Percentiles rank a stretch among this genome's conserved stretches.
Conservation (phyloP, 2,113 vertebrate species). For the Phycodurus eques region DNA sequence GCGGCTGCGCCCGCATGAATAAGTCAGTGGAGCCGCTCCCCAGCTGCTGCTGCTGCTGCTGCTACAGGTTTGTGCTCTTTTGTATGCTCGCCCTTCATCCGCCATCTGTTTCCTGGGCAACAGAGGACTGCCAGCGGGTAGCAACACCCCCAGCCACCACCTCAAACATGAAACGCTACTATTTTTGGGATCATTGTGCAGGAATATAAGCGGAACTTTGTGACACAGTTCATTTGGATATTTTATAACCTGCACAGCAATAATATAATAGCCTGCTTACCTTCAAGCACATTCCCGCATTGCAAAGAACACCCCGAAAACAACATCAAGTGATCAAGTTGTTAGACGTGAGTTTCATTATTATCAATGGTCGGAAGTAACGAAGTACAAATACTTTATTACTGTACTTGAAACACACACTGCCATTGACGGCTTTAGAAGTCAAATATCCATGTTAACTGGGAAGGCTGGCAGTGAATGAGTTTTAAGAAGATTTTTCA, state of each 20-base stretch:
- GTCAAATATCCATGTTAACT: no score
- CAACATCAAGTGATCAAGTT: no score
- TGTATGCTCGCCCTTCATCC: slow-evolving; percentile 61
- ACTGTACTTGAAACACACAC: no score
- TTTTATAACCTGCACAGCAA: background rate
- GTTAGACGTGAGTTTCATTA: no score
- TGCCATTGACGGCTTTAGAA: no score
- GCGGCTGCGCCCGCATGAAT: slow-evolving; percentile 19
- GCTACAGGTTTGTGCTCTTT: slow-evolving; percentile 62
- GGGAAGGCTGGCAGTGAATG: no score
- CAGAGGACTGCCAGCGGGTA: slow-evolving; percentile 50
- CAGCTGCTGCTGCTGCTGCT: slow-evolving; percentile 61
- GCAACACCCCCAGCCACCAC: slow-evolving; percentile 22
- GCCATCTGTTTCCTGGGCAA: slow-evolving; percentile 70
- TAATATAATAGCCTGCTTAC: no score
- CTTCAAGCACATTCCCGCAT: no score
- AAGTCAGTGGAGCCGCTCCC: slow-evolving; percentile 50
- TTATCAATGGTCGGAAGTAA: no score
- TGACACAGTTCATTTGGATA: background rate
- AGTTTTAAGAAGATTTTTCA: no score
- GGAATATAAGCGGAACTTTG: background rate
- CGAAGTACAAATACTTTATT: no score
- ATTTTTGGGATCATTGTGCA: background rate
- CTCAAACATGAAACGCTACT: slow-evolving; percentile 12
- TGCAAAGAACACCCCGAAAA: no score